These are phyloP conservation scores for Chloroceryle aenea DNA, from an alignment of 2,113 vertebrate species.

Conservation along the genomic window DNA sequence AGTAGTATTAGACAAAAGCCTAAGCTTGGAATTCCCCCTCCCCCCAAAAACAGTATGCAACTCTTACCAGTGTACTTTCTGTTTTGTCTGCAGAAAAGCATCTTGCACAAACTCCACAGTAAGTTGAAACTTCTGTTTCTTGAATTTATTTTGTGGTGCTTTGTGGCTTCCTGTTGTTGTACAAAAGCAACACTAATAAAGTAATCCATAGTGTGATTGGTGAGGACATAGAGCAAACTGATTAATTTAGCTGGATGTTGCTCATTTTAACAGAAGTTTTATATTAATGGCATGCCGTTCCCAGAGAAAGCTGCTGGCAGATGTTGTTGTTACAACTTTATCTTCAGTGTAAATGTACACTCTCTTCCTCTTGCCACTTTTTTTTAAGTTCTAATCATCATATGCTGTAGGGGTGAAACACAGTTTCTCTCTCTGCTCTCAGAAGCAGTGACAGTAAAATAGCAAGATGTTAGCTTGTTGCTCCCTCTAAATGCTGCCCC, in stretches of 20 bases:
- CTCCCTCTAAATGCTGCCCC: background rate
- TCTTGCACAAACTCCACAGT: background rate
- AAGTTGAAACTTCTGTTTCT: background rate
- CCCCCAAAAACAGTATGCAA: fast-evolving
- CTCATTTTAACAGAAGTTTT: conserved; percentile 13
- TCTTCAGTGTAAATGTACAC: background rate
- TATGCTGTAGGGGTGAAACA: background rate
- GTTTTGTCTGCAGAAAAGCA: background rate
- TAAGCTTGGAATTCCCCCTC: background rate
- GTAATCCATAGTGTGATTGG: background rate
- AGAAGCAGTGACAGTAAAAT: background rate
- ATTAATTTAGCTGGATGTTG: background rate
- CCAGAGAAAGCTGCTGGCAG: background rate
- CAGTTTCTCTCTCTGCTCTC: background rate
- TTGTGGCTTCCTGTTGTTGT: background rate
- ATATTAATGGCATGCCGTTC: background rate
- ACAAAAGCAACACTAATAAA: background rate
- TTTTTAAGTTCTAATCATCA: background rate
- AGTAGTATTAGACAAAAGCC: background rate
- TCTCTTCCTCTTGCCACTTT: background rate
- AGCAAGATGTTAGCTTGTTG: background rate
- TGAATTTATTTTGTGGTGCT: background rate
- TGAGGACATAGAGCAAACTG: background rate
- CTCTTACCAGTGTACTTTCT: background rate
- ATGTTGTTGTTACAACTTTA: background rate